Base-by-base conservation (phyloP, 2,797 vertebrate genomes). In the Xyrichtys novacula region DNA sequence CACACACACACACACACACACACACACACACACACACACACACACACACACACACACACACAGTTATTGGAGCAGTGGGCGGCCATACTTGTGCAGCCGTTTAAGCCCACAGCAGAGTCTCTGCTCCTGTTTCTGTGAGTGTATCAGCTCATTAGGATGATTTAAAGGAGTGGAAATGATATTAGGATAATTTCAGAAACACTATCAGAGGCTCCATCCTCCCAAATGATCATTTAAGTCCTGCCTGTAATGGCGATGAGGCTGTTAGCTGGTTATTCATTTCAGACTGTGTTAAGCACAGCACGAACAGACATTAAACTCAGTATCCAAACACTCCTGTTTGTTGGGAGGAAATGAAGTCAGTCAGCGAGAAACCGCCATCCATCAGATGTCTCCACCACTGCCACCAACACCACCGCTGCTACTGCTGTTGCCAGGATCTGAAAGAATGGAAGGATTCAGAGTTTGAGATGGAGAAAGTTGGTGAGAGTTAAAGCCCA, bases 201-300 rank as follows among this genome's bases (percentile, higher is more conserved):
- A 46, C 81, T 84, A 85, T 85, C 85, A 87, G 85, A 77, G 83
- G 78, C 73, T 87, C 80, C 72, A 78, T 87, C 79, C 84, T 86
- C 85, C 83, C 74, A 74, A 87, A 84, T 84, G 85, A 86, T 89
- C 83, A 80, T 90, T 92, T 90, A 85, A 90, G 85, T 88, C 87
- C 80, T 89, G 81, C 81, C 80, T 86, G 86, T 91, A 88, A 93
- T 92, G 84, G 88, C 87, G 68, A 80, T 81, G 87, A 88, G 88
- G 81, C 88, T 88, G 88, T 90, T 91, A 89, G 85, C 39, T 59
- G 82, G 86, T 84, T 88, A 89, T 92, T 94, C 85, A 91, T 93
- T 94, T 93, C 90, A 92, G 85, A 92, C 83, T 87, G 89, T 91
- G 90, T 91, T 93, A 89, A 93, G 90, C 92, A 93, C 92, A 93